Evolutionary conservation across 2,113 vertebrate species (phyloP), one percentile per base, ranked within the genome.

Genomic region (Megaptera novaeangliae): DNA sequence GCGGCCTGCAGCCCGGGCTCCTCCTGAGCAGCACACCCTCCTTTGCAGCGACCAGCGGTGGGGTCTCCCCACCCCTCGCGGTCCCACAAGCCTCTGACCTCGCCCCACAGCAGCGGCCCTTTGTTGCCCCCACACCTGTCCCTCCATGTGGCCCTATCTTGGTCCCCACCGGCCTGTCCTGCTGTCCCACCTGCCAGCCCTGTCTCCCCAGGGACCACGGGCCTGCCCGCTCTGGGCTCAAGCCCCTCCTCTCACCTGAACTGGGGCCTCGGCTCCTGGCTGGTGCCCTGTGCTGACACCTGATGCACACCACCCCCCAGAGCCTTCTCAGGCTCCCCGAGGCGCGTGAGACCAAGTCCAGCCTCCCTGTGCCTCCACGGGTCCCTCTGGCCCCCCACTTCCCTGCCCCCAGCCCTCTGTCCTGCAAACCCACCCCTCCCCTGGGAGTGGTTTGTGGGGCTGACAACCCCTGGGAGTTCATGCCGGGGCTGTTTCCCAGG

Each of bases 271-370:
- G 11, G n/a, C 34, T 55, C 20, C 34, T 66, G 36, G 27, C 66
- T 52, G 31, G 17, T 1, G 5, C 11, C 29, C 52, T 9, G 36
- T 10, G 41, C 52, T 46, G 41, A 13, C 31, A 9, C 41, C 46
- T 41, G 17, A 12, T 23, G 7, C 23, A 14, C 11, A 8, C 15
- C 34, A 2, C 20, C 11, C 55, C 27, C 23, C 15, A 10, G 3
- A 11, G 11, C 29, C 46, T 14, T 46, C 71, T 29, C 2, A 3
- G 29, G 8, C 46, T 6, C 57, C 44, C 44, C 0, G 0, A 4
- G 6, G 39, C 1, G 20, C 29, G 3, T 12, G 1, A 21, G 17
- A 21, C 8, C 1, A 12, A 63, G 55, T 52, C 55, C 41, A 20
- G 68, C 23, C 57, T 52, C 31, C 78, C 52, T 12, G 29, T 6